phyloP scores from a whole-genome alignment of 92 coral and sea anemone species.

The Porites lobata region DNA sequence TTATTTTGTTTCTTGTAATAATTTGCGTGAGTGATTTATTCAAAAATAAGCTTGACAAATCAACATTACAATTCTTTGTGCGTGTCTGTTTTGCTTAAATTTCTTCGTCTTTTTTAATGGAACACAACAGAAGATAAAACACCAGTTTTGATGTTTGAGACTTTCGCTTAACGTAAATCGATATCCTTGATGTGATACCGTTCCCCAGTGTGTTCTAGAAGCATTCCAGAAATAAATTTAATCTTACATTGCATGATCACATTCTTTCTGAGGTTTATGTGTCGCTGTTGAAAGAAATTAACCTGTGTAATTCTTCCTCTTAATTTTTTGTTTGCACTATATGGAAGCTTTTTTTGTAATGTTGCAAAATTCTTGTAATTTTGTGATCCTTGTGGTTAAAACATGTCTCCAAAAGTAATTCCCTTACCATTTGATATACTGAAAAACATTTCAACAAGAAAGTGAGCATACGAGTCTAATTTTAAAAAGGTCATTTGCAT shows the following conservation, averaged over 20 bases:
- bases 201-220: conserved; percentile 31
- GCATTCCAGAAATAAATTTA: conserved; percentile 32
- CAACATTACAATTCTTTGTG: not conserved
- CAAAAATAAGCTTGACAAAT: no score
- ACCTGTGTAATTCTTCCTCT: not conserved
- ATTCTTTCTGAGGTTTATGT: conserved; percentile 2
- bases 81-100: not conserved
- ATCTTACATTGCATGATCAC: conserved; percentile 8
- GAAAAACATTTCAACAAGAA: not conserved
- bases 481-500: not conserved
- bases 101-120: not conserved
- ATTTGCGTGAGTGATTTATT: no score
- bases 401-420: not conserved
- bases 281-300: not conserved
- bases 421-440: not conserved
- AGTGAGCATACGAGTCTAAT: not conserved
- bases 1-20: not conserved
- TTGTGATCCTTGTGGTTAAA: not conserved
- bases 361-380: not conserved
- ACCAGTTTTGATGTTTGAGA: not conserved
- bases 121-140: not conserved
- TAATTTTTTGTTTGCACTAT: not conserved
- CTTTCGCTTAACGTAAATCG: conserved; percentile 9
- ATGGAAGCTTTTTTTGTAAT: not conserved
- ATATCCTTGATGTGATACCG: conserved; percentile 6